These are phyloP conservation scores for Tetramorium simillimum DNA, from an alignment of 1,140 invertebrate species.

Conservation along the genomic window DNA sequence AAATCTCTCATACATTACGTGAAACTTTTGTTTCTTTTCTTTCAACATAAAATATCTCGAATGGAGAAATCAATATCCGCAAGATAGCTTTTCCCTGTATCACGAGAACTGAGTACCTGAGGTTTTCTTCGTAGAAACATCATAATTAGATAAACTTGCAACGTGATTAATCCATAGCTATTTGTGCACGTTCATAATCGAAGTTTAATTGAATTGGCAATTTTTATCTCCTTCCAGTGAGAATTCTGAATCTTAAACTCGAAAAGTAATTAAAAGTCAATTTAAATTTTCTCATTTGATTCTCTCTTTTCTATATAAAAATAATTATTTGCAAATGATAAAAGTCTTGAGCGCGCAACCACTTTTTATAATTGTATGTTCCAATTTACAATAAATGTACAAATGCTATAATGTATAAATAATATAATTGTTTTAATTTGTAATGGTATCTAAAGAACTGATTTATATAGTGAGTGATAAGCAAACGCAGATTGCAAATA, in stretches of 20 bases:
- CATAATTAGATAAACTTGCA: background rate
- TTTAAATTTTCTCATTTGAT: background rate
- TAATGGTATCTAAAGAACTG: background rate
- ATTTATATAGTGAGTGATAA: background rate
- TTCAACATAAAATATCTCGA: background rate
- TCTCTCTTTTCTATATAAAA: background rate
- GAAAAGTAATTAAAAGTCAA: constrained; percentile 11
- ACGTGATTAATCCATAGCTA: background rate
- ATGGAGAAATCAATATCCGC: background rate
- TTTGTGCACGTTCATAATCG: background rate
- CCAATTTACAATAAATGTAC: no score
- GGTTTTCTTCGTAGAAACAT: background rate
- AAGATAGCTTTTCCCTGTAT: background rate
- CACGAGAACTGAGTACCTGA: background rate
- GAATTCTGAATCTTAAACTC: background rate
- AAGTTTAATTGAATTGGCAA: background rate
- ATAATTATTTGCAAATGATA: background rate
- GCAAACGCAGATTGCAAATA: background rate
- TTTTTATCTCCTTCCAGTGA: background rate
- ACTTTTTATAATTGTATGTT: background rate
- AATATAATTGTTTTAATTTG: background rate
- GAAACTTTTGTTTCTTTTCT: background rate
- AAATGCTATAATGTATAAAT: background rate
- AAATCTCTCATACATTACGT: background rate
- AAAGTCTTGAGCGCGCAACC: background rate